These are phyloP conservation scores for Ochotona curzoniae DNA, from an alignment of 2,113 vertebrate species.

Conservation along the genomic window DNA sequence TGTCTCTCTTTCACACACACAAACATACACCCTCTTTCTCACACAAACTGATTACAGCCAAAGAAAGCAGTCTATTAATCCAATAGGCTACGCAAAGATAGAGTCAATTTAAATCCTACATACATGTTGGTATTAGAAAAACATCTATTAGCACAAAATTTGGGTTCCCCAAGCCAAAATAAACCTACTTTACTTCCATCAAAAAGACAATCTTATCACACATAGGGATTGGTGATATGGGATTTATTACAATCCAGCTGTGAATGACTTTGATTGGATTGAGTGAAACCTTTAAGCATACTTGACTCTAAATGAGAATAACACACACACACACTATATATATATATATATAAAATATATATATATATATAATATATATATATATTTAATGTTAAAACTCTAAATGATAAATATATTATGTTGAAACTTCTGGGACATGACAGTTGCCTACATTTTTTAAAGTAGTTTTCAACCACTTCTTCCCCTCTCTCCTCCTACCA, in stretches of 20 bases:
- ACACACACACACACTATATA: not conserved
- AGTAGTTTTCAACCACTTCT: not conserved
- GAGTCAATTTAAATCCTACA: not conserved
- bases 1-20: too few species aligned
- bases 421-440: conserved; percentile 18
- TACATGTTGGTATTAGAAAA: not conserved
- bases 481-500: fast-evolving
- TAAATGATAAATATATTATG: conserved; percentile 2
- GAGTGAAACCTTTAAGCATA: not conserved
- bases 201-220: not conserved
- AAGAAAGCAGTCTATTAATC: not conserved
- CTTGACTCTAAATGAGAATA: conserved; percentile 50
- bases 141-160: not conserved
- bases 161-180: not conserved
- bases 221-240: not conserved
- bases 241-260: not conserved
- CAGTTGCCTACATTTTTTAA: not conserved
- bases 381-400: not conserved
- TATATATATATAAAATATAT: too few species aligned
- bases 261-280: not conserved
- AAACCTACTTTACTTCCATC: conserved; percentile 30
- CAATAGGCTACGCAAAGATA: not conserved
- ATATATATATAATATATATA: too few species aligned
- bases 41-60: not conserved
- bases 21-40: not conserved